These are phyloP conservation scores for Reinhardtius hippoglossoides DNA, from an alignment of 2,113 vertebrate species.

Conservation along the genomic window DNA sequence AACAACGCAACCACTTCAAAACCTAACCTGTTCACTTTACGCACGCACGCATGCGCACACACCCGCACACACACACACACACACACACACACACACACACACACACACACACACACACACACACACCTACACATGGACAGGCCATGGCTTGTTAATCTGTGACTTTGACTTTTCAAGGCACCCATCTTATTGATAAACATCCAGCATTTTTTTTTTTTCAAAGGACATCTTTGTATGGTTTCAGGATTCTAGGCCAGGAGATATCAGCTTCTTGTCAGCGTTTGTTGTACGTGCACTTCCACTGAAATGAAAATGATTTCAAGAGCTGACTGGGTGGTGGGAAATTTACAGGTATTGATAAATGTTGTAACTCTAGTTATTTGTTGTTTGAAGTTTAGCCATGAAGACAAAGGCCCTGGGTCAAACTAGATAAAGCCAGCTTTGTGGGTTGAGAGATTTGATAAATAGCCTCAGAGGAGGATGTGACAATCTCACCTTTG, in stretches of 20 bases:
- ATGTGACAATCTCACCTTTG: conserved; percentile 76
- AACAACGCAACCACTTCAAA: conserved; percentile 67
- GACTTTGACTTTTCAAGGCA: conserved; percentile 44
- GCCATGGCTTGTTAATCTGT: conserved; percentile 65
- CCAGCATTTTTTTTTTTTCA: not conserved
- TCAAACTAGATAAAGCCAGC: not conserved
- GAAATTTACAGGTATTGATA: not conserved
- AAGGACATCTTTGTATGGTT: not conserved
- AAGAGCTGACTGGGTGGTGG: not conserved
- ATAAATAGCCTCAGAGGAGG: conserved; percentile 43
- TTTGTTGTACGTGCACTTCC: not conserved
- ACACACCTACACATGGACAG: conserved; percentile 57
- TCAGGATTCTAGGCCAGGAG: not conserved
- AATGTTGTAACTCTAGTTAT: not conserved
- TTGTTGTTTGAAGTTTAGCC: not conserved
- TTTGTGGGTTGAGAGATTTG: conserved; percentile 1
- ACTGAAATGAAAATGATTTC: not conserved
- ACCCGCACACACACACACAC: conserved; percentile 24
- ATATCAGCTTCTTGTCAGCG: not conserved
- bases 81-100: not conserved
- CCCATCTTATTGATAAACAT: conserved; percentile 34
- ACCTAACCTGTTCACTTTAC: conserved; percentile 49
- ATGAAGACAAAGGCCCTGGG: not conserved
- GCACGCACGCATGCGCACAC: conserved; percentile 20
- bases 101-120: conserved; percentile 41